Evolutionary conservation across 2,113 vertebrate species (phyloP).

Genomic region (Probosciger aterrimus): DNA sequence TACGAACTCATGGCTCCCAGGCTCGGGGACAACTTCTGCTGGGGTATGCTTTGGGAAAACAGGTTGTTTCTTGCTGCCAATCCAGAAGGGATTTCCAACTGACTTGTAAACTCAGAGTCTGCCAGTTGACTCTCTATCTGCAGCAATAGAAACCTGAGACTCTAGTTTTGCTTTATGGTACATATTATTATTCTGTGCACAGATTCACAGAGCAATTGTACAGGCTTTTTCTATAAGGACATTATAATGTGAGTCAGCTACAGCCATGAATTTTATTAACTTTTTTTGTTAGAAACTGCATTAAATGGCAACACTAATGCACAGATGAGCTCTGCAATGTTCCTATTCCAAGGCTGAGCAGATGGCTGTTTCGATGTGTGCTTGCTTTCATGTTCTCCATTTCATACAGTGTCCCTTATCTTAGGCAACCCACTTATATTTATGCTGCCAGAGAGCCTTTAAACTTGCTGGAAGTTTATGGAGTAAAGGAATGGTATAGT

Average conservation of each 20-base stretch:
- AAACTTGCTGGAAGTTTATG: slow-evolving; percentile 31
- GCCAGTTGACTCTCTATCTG: too few species aligned
- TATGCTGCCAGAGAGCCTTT: slow-evolving; percentile 22
- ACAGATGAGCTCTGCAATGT: slow-evolving; percentile 45
- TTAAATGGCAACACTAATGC: slow-evolving; percentile 55
- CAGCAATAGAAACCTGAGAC: slow-evolving; percentile 20
- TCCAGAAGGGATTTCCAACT: neutral
- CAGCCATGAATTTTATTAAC: slow-evolving; percentile 59
- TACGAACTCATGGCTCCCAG: neutral
- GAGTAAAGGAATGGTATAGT: neutral
- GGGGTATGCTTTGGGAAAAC: slow-evolving; percentile 41
- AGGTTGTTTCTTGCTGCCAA: slow-evolving; percentile 23
- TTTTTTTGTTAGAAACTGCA: slow-evolving; percentile 54
- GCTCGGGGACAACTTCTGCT: neutral
- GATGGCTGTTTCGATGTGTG: slow-evolving; percentile 51
- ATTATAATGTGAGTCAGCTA: slow-evolving; percentile 63
- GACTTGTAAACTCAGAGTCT: neutral
- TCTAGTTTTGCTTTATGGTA: neutral
- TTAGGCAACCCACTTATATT: slow-evolving; percentile 23
- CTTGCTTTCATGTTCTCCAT: slow-evolving; percentile 51
- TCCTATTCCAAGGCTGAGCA: slow-evolving; percentile 53
- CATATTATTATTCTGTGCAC: slow-evolving; percentile 54
- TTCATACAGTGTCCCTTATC: slow-evolving; percentile 44
- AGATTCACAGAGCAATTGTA: slow-evolving; percentile 19
- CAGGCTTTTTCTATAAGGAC: neutral